Evolutionary conservation across 2,797 vertebrate genomes (phyloP).

Genomic region (Lepidocolaptes lacrymiger): DNA sequence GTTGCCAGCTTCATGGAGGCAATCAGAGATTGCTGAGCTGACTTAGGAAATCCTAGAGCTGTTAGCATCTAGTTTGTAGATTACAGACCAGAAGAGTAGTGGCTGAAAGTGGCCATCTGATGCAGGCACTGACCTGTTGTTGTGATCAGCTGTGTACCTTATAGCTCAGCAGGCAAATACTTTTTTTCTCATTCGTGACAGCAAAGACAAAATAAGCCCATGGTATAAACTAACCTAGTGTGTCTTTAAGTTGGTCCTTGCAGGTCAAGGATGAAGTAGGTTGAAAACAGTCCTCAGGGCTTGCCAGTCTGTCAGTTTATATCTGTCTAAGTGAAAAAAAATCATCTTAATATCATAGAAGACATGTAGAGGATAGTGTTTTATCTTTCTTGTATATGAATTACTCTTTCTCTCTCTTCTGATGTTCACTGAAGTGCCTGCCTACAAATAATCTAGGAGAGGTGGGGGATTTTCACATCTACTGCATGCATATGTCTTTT

Average conservation of each 20-base stretch:
- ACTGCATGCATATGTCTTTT: background rate
- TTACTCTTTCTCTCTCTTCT: background rate
- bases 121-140: background rate
- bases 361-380: background rate
- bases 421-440: background rate
- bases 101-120: background rate
- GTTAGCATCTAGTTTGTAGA: background rate
- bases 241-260: slow-evolving; percentile 2
- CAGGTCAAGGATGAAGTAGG: slow-evolving; percentile 24
- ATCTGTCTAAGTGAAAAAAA: background rate
- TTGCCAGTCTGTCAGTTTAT: background rate
- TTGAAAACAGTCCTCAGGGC: slow-evolving; percentile 29
- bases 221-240: background rate
- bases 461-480: background rate
- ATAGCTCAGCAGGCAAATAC: background rate
- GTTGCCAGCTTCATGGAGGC: background rate
- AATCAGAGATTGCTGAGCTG: background rate
- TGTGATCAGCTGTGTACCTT: background rate
- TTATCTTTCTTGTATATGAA: background rate
- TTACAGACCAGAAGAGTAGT: background rate
- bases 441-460: background rate
- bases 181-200: background rate
- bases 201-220: background rate
- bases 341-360: background rate
- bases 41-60: background rate